These are phyloP conservation scores for Arremon aurantiirostris DNA, from an alignment of 2,797 vertebrate genomes.

Conservation along the genomic window DNA sequence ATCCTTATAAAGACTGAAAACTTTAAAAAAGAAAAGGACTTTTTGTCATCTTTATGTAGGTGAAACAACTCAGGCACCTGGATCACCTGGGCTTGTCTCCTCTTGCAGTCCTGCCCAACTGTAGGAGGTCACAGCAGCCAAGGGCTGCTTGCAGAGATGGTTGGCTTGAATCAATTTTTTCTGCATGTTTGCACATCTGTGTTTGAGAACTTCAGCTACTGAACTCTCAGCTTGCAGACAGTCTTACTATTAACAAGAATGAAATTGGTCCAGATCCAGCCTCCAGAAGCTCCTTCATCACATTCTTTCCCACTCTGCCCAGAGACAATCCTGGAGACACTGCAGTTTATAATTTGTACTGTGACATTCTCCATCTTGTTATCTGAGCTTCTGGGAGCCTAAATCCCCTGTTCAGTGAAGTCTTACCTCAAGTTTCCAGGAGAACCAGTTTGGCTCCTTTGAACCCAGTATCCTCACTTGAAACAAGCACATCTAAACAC, in stretches of 20 bases:
- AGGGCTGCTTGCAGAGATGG: neutral
- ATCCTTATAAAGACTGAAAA: neutral
- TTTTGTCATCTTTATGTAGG: neutral
- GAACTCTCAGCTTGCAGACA: neutral
- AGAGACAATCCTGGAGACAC: neutral
- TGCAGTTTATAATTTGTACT: neutral
- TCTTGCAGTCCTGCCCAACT: neutral
- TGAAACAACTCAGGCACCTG: neutral
- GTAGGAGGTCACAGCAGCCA: neutral
- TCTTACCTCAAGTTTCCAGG: neutral
- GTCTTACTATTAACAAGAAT: neutral
- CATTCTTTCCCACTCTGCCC: neutral
- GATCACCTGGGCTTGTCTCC: neutral
- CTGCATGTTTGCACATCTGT: neutral
- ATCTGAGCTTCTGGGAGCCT: neutral
- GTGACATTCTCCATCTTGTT: neutral
- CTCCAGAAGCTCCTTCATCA: neutral
- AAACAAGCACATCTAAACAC: neutral
- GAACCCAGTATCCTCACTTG: neutral
- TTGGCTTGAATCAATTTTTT: neutral
- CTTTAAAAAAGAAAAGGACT: neutral
- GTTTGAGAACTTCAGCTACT: neutral
- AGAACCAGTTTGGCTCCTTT: neutral
- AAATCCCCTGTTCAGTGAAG: neutral
- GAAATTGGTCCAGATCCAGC: neutral